These are phyloP conservation scores for Lucilia sericata DNA, from an alignment of 1,140 invertebrate species.

Conservation along the genomic window DNA sequence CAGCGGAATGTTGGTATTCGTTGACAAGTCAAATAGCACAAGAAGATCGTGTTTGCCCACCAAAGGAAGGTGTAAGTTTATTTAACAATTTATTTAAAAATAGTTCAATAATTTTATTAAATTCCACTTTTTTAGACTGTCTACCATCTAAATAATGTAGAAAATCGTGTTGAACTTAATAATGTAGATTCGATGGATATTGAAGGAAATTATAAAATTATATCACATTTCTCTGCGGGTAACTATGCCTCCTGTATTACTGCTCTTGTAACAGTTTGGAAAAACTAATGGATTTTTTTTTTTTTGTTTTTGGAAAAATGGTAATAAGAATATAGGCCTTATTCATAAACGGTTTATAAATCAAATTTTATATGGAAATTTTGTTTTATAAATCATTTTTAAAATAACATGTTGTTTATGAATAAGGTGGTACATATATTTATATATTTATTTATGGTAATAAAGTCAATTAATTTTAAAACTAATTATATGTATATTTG, in stretches of 20 bases:
- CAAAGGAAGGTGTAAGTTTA: conserved; percentile 17
- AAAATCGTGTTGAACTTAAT: conserved; percentile 35
- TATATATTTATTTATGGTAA: no score
- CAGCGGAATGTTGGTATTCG: conserved; percentile 31
- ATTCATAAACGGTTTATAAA: no score
- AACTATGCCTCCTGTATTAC: not conserved
- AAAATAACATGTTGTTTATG: no score
- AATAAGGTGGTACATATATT: no score
- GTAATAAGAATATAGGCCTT: no score
- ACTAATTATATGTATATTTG: no score
- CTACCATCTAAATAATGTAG: not conserved
- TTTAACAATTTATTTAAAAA: not conserved
- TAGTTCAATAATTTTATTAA: no score
- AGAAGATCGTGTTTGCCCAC: conserved; percentile 38
- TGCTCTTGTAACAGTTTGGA: not conserved
- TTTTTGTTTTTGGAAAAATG: no score
- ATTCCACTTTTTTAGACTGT: conserved; percentile 4
- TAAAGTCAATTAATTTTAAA: no score
- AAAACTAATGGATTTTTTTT: not conserved
- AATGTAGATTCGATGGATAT: not conserved
- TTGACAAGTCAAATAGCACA: not conserved
- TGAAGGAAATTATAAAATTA: not conserved
- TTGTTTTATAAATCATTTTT: no score
- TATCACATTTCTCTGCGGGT: not conserved
- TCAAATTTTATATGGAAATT: no score